Evolutionary conservation across 2,797 vertebrate genomes (phyloP).

Genomic region (Acrocephalus scirpaceus): DNA sequence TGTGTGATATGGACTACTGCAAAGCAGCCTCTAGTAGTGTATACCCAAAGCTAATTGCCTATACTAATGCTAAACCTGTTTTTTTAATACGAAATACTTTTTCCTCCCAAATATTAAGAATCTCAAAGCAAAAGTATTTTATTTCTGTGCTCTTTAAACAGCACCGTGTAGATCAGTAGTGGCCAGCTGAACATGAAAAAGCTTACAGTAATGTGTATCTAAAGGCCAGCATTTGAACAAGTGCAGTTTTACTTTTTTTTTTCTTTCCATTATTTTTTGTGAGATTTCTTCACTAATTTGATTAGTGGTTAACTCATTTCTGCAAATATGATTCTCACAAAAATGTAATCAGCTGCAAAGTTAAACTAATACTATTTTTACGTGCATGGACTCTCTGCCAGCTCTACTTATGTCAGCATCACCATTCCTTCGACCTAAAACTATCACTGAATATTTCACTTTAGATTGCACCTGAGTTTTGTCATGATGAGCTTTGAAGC

Average conservation of each 20-base stretch:
- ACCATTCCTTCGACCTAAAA: not conserved
- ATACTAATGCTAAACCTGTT: not conserved
- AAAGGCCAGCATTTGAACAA: not conserved
- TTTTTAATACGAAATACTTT: not conserved
- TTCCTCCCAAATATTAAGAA: not conserved
- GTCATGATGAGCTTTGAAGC: not conserved
- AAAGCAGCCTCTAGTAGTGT: not conserved
- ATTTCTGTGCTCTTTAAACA: not conserved
- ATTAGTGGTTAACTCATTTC: not conserved
- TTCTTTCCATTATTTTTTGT: not conserved
- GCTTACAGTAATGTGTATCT: not conserved
- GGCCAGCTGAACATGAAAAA: not conserved
- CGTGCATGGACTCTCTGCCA: not conserved
- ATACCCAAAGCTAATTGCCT: not conserved
- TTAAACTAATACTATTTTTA: not conserved
- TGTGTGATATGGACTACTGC: not conserved
- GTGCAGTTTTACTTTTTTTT: not conserved
- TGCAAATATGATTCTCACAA: not conserved
- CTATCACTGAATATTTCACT: not conserved
- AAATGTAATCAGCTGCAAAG: not conserved
- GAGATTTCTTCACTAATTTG: not conserved
- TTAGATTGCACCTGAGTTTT: not conserved
- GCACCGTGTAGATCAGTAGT: accelerated
- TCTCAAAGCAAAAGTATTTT: not conserved
- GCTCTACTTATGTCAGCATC: not conserved